These are phyloP conservation scores for Lycopodina hypogea DNA, from an alignment of 37 sponge, comb jelly and placozoan genomes.

Conservation along the genomic window DNA sequence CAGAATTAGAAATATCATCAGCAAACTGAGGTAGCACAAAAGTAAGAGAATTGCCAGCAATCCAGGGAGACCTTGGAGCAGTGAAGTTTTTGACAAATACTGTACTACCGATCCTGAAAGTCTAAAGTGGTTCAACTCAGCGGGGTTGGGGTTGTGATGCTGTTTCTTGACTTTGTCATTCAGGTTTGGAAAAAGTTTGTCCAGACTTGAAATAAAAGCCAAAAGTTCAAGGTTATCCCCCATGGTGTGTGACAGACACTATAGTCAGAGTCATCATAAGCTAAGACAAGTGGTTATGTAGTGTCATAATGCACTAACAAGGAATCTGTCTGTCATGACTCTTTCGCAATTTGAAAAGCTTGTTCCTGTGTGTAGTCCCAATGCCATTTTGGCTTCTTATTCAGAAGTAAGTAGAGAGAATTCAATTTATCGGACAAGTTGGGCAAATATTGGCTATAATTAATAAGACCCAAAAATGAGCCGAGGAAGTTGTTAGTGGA, in stretches of 20 bases:
- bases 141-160: not conserved
- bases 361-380: too few relatives aligned
- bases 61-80: not conserved
- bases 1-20: too few relatives aligned
- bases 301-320: slow-evolving; percentile 35
- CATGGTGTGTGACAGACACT: slow-evolving; percentile 23
- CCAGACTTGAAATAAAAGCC: slow-evolving; percentile 7
- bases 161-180: not conserved
- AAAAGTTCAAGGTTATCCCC: not conserved
- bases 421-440: too few relatives aligned
- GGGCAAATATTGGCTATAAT: too few relatives aligned
- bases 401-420: too few relatives aligned
- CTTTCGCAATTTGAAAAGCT: slow-evolving; percentile 48
- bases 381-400: too few relatives aligned
- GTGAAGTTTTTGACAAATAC: slow-evolving; percentile 25
- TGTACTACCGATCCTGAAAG: not conserved
- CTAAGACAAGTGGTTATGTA: slow-evolving; percentile 24
- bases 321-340: slow-evolving; percentile 1
- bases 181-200: slow-evolving; percentile 25
- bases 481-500: too few relatives aligned
- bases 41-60: not conserved
- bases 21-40: too few relatives aligned
- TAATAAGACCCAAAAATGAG: too few relatives aligned
- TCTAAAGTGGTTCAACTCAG: not conserved
- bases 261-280: slow-evolving; percentile 53